Evolutionary conservation across 2,888 invertebrate genomes (phyloP).

Genomic region (Drosophila niveifrons): DNA sequence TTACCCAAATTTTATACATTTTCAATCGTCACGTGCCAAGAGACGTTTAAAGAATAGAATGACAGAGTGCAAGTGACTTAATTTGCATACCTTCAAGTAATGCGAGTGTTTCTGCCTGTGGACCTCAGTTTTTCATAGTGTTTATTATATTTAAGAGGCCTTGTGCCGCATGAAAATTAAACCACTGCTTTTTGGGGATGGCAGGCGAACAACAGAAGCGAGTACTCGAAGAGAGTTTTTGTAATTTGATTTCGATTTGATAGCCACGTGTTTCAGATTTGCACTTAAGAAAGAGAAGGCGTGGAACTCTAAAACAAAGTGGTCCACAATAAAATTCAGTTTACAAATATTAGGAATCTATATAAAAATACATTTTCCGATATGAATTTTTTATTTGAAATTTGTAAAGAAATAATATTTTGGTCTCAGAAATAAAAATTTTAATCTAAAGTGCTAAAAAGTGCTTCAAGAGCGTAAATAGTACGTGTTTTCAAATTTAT

Average conservation of each 20-base stretch:
- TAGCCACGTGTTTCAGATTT: constrained; percentile 66
- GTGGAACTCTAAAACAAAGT: constrained; percentile 21
- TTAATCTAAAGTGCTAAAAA: too few relatives aligned
- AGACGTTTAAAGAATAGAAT: too few relatives aligned
- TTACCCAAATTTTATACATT: constrained; percentile 17
- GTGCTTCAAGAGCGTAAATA: too few relatives aligned
- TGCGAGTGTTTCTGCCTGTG: not conserved
- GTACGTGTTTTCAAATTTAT: too few relatives aligned
- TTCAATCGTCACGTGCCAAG: constrained; percentile 61
- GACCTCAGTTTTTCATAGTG: constrained; percentile 21
- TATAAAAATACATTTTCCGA: not conserved
- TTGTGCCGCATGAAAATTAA: constrained; percentile 36
- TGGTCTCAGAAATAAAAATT: too few relatives aligned
- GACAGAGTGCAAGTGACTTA: constrained; percentile 20
- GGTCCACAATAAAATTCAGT: not conserved
- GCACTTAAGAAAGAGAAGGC: constrained; percentile 55
- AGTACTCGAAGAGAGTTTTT: constrained; percentile 28
- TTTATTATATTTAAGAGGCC: constrained; percentile 42
- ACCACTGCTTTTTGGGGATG: not conserved
- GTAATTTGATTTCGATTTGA: constrained; percentile 59
- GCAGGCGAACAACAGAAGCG: not conserved
- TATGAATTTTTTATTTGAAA: too few relatives aligned
- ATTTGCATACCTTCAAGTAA: constrained; percentile 56
- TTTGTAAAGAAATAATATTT: too few relatives aligned
- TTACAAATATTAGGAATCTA: not conserved